Evolutionary conservation across 64 coral and sea anemone genomes (phyloP).

Genomic region (Montipora efflorescens): DNA sequence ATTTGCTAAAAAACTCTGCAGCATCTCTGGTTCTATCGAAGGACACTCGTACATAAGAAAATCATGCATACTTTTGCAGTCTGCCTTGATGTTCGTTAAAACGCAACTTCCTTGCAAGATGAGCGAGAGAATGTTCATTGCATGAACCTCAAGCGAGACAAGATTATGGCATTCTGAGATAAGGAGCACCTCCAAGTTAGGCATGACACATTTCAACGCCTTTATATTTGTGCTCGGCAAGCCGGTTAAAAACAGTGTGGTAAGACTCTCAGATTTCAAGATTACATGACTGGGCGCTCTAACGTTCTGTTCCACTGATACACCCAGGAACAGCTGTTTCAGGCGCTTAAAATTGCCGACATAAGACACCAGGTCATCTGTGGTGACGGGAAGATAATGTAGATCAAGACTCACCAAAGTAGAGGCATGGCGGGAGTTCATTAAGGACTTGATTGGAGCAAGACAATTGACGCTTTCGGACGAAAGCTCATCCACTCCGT

Average conservation of each 20-base stretch:
- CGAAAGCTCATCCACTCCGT: conserved; percentile 10
- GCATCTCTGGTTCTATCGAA: background rate
- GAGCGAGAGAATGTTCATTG: conserved; percentile 39
- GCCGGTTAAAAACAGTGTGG: conserved; percentile 46
- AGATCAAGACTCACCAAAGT: conserved; percentile 53
- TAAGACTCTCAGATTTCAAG: conserved; percentile 29
- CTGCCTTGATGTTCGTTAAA: background rate
- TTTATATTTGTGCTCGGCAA: conserved; percentile 55
- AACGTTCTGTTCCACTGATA: background rate
- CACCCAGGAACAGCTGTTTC: conserved; percentile 38
- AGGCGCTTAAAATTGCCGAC: conserved; percentile 31
- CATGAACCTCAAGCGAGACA: conserved; percentile 3
- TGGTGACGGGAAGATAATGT: conserved; percentile 17
- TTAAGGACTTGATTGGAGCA: conserved; percentile 18
- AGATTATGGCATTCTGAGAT: conserved; percentile 53
- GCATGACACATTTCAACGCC: conserved; percentile 31
- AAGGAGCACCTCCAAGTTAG: conserved; percentile 47
- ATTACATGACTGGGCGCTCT: background rate
- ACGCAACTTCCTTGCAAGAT: conserved; percentile 20
- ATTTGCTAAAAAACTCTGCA: conserved; percentile 14
- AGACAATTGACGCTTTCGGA: background rate
- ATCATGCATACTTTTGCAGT: conserved; percentile 40
- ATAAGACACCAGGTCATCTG: conserved; percentile 41
- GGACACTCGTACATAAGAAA: conserved; percentile 40
- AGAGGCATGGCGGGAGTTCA: conserved; percentile 47